Percentiles rank a stretch among this genome's conserved stretches.
Evolutionary conservation across 1,140 invertebrate species (phyloP).

Genomic region (Drosophila ficusphila): DNA sequence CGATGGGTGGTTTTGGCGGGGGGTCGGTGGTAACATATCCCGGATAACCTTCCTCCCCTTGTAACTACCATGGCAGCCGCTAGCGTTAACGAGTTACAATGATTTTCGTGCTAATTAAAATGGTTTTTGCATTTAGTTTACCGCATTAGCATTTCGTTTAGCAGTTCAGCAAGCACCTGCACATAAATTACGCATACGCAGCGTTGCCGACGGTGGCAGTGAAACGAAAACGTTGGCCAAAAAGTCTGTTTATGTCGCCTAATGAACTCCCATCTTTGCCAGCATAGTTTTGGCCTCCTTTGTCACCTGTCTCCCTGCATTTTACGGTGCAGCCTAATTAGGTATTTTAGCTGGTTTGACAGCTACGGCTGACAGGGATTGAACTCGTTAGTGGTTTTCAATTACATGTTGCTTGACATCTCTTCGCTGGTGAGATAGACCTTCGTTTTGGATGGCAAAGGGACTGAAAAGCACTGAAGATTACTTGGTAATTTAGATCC

Average conservation of each 20-base stretch:
- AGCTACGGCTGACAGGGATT: conserved; percentile 35
- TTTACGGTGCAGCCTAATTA: conserved; percentile 61
- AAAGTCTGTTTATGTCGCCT: conserved; percentile 62
- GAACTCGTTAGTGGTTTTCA: conserved; percentile 66
- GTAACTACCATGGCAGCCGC: conserved; percentile 22
- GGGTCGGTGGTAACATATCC: conserved; percentile 11
- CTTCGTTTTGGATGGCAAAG: too few relatives aligned
- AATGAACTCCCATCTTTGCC: conserved; percentile 62
- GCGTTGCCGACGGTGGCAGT: conserved; percentile 23
- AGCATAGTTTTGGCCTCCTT: conserved; percentile 25
- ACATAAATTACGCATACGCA: conserved; percentile 81
- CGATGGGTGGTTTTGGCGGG: conserved; percentile 7
- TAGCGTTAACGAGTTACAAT: conserved; percentile 79
- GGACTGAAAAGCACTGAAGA: too few relatives aligned
- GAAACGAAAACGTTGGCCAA: conserved; percentile 54
- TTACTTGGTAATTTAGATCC: too few relatives aligned
- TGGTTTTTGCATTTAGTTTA: conserved; percentile 82
- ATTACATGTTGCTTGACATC: conserved; percentile 3
- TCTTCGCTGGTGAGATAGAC: background rate
- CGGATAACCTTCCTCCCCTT: conserved; percentile 1
- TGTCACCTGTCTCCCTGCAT: conserved; percentile 23
- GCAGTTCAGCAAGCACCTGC: conserved; percentile 73
- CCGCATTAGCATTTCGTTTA: conserved; percentile 81
- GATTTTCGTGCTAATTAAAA: conserved; percentile 83
- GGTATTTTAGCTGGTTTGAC: conserved; percentile 62